Evolutionary conservation across 2,797 vertebrate species (phyloP).

Genomic region (Dermochelys coriacea): DNA sequence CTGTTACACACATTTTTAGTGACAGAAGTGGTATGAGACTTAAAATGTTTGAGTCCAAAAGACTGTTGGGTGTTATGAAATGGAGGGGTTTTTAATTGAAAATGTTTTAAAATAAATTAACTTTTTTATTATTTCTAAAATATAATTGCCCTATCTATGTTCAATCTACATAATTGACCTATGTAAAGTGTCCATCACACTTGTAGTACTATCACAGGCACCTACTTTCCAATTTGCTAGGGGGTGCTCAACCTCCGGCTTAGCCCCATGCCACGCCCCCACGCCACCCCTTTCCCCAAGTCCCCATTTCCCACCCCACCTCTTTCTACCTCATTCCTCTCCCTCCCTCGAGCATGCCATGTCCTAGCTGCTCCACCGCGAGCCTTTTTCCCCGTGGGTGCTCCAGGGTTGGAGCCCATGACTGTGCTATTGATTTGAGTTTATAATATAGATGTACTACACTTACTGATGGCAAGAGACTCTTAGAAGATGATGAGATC

Average conservation of each 20-base stretch:
- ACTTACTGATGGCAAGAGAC: background rate
- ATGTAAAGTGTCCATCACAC: background rate
- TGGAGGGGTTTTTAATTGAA: background rate
- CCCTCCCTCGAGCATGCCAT: no score
- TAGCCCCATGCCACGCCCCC: no score
- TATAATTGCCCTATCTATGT: background rate
- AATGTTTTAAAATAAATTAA: background rate
- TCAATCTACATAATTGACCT: no score
- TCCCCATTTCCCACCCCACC: no score
- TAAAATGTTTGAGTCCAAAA: background rate
- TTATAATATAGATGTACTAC: background rate
- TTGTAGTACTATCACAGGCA: background rate
- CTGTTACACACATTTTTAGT: background rate
- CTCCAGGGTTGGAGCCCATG: no score
- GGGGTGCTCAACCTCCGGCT: no score
- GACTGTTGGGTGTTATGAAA: background rate
- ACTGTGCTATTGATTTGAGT: background rate
- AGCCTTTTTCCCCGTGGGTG: no score
- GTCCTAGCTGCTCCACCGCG: no score
- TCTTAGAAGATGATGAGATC: background rate
- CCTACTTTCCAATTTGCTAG: no score
- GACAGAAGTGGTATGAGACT: background rate
- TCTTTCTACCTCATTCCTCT: no score
- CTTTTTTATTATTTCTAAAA: background rate
- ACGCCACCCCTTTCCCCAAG: no score